Base-by-base conservation (phyloP, 2,888 invertebrate species). In the Chelonus formosanus region DNA sequence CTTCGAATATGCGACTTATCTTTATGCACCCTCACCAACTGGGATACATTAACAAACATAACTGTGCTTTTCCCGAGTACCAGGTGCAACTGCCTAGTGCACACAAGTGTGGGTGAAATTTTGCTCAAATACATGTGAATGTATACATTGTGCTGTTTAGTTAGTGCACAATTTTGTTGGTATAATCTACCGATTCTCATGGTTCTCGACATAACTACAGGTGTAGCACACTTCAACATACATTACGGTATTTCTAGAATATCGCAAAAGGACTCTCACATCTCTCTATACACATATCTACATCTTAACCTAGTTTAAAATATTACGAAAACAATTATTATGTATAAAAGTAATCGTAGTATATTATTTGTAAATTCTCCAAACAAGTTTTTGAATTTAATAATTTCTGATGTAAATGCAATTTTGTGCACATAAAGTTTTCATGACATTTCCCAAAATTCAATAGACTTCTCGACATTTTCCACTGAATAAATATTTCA, bases 181-280 rank as follows among this genome's bases (percentile, higher is more conserved):
- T 55, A 70, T 74, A 72, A 73, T 70, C 67, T 70, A 66, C 65
- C 70, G 75, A 73, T 77, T 78, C 50, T 34, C 58, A 20, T 2
- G 32, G 57, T 63, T 64, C 47, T 63, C 32, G 56, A 59, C 53
- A 65, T 70, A 70, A 68, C 50, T 48, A 20, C 48, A 48, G 20
- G 20, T 48, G 48, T 48, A 20, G 31, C 45, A 48, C 67, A 64
- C 48, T 69, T 69, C 55, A 63, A 62, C 53, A 58, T 57, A 62
- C 62, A 50, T 62, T 62, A 48, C 34, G 36, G 34, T 45, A 61
- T 65, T 48, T 20, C 20, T 20, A 20, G 20, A 20, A 20, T 20
- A 20, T 20, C 20, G 20, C 20, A 20, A 20, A 20, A 20, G 20
- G 20, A 2, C 45, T n/a, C 52, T 8, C 31, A 44, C 20, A 34